phyloP scores from a whole-genome alignment of 2,888 invertebrate genomes.

The Linyphia triangularis region DNA sequence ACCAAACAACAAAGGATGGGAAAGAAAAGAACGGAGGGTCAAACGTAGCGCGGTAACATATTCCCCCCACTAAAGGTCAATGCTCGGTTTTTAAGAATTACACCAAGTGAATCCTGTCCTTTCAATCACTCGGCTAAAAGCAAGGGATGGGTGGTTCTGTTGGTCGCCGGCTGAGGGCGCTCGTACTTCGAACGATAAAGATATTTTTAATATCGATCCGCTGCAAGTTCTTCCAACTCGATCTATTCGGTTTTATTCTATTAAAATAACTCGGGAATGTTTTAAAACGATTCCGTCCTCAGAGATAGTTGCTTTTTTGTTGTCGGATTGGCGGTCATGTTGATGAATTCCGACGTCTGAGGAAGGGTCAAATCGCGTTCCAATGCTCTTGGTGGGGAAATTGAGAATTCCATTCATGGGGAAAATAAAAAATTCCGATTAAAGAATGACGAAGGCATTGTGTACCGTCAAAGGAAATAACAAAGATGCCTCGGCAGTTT shows the following conservation, averaged over 20 bases:
- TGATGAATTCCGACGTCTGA: neutral
- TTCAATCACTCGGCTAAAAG: constrained; percentile 11
- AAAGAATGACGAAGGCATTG: too few species aligned
- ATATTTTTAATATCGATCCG: neutral
- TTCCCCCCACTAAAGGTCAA: constrained; percentile 22
- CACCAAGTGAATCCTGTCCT: constrained; percentile 1
- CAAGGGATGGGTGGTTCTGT: neutral
- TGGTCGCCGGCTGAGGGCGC: neutral
- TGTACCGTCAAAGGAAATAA: too few species aligned
- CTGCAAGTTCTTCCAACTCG: neutral
- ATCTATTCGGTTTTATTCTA: neutral
- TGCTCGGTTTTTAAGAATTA: constrained; percentile 8
- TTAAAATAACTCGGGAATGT: neutral
- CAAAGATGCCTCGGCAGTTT: too few species aligned
- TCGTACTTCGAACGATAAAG: neutral
- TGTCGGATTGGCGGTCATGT: neutral
- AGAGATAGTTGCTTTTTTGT: neutral
- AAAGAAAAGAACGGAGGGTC: constrained; percentile 18
- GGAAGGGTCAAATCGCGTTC: neutral
- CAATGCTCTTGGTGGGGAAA: too few species aligned
- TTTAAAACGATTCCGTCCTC: neutral
- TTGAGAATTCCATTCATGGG: too few species aligned
- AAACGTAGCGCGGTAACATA: constrained; percentile 9
- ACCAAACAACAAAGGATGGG: constrained; percentile 19
- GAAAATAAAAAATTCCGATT: too few species aligned